phyloP scores from a whole-genome alignment of 1,140 invertebrate species.

The Lucilia sericata region DNA sequence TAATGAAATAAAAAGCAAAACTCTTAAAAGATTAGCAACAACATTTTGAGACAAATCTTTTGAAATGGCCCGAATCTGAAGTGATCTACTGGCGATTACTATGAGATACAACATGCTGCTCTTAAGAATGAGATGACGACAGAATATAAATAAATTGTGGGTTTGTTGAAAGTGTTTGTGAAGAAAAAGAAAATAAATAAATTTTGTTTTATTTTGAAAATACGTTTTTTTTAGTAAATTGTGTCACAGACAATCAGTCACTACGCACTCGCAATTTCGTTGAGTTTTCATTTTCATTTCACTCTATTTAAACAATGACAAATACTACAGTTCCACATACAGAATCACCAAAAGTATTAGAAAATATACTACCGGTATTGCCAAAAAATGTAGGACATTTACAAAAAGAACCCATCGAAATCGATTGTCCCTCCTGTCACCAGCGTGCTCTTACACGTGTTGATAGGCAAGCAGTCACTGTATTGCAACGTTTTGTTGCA shows the following conservation, averaged over 20 bases:
- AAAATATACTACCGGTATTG: constrained; percentile 54
- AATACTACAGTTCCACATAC: neutral
- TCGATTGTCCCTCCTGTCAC: constrained; percentile 62
- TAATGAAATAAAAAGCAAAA: neutral
- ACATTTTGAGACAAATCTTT: neutral
- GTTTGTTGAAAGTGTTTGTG: neutral
- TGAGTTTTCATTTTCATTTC: too few relatives aligned
- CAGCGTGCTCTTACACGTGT: constrained; percentile 52
- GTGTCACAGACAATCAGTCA: constrained; percentile 27
- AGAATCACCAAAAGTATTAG: constrained; percentile 31
- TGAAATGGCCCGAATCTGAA: neutral
- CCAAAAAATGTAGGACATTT: constrained; percentile 61
- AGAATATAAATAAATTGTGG: neutral
- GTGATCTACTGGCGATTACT: too few relatives aligned
- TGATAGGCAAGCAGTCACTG: constrained; percentile 57
- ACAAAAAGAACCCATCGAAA: constrained; percentile 53
- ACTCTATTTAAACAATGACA: neutral
- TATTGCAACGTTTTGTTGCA: constrained; percentile 54
- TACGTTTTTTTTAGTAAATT: constrained; percentile 32
- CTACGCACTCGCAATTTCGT: constrained; percentile 6
- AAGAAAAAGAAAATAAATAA: neutral
- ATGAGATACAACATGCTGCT: neutral
- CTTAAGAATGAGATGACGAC: neutral
- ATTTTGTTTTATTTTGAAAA: constrained; percentile 5
- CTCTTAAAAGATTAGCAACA: neutral